phyloP scores from a whole-genome alignment of 2,113 vertebrate genomes.

The Odontophorus gujanensis region DNA sequence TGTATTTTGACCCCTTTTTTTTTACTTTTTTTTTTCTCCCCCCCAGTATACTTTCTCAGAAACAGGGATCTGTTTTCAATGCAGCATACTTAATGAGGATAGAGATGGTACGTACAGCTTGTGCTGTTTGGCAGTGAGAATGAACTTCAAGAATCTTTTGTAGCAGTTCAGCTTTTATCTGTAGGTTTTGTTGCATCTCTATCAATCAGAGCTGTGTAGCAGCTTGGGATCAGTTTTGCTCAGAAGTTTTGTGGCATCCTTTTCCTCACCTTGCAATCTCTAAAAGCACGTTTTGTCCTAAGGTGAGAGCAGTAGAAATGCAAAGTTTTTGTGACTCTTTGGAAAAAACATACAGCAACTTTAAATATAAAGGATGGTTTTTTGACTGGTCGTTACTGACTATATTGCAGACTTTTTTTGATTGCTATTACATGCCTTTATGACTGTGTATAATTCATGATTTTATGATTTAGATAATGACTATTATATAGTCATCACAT shows the following conservation, averaged over 20 bases:
- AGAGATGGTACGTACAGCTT: background rate
- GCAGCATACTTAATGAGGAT: background rate
- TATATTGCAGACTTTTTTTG: background rate
- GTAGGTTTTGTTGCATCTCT: background rate
- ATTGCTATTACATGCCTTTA: background rate
- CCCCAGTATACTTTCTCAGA: background rate
- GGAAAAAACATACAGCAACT: background rate
- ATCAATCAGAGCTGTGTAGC: background rate
- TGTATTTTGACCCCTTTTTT: background rate
- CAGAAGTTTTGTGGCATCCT: background rate
- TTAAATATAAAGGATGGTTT: background rate
- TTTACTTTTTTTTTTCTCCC: no score
- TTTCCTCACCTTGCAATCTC: background rate
- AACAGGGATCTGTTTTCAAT: background rate
- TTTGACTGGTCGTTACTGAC: background rate
- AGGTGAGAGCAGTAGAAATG: background rate
- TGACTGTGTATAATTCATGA: background rate
- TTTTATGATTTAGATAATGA: background rate
- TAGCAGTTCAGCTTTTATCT: background rate
- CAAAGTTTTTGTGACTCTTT: fast-evolving
- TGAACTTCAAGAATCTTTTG: background rate
- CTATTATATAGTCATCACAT: background rate
- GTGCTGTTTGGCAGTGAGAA: background rate
- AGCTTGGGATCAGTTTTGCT: background rate
- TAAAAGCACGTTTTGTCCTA: background rate